A percentile compares a stretch with the other conserved stretches of the same genome.
Evolutionary conservation across 2,888 invertebrate species (phyloP).

Genomic region (Amphipyra berbera): DNA sequence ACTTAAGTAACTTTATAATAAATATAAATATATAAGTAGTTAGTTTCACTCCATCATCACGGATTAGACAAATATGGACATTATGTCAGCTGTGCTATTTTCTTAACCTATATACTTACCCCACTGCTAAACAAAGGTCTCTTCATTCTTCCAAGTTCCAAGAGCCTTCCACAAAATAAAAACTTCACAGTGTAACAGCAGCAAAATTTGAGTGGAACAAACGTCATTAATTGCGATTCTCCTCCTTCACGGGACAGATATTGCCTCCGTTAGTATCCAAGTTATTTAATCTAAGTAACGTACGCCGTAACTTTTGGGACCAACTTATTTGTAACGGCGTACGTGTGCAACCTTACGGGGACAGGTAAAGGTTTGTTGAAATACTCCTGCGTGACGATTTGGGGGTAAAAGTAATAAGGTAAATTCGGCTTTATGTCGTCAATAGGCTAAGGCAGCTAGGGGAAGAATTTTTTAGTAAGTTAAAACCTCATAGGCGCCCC

Average conservation of each 20-base stretch:
- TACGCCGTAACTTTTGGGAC: conserved; percentile 54
- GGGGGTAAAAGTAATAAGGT: conserved; percentile 22
- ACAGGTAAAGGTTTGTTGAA: conserved; percentile 50
- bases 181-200: conserved; percentile 31
- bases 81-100: no score
- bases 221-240: conserved; percentile 55
- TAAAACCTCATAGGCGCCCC: no score
- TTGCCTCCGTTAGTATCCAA: conserved; percentile 61
- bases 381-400: conserved; percentile 35
- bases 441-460: no score
- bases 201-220: conserved; percentile 58
- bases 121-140: no score
- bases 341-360: conserved; percentile 52
- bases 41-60: no score
- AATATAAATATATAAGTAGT: no score
- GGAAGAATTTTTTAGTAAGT: no score
- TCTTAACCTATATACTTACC: no score
- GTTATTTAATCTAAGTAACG: conserved; percentile 66
- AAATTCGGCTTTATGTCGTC: conserved; percentile 1
- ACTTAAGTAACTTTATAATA: no score
- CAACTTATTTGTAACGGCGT: conserved; percentile 58
- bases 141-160: not conserved
- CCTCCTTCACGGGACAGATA: conserved; percentile 60
- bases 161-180: conserved; percentile 8
- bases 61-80: no score